These are phyloP conservation scores for Pomatostomus ruficeps DNA, from an alignment of 2,113 vertebrate genomes.

Conservation along the genomic window DNA sequence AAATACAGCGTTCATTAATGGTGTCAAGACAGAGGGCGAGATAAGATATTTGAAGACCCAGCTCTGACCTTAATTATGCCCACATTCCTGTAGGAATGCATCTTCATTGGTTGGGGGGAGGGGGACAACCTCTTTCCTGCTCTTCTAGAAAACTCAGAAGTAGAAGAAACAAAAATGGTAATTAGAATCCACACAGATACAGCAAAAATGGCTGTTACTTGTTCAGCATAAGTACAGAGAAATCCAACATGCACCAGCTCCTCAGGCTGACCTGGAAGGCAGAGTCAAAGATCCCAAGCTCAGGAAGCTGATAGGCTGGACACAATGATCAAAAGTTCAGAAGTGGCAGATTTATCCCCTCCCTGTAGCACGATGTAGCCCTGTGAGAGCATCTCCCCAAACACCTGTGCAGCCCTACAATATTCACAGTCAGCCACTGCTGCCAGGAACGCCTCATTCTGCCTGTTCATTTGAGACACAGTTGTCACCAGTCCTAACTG, in stretches of 20 bases:
- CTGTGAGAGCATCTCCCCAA: not conserved
- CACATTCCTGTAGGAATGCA: not conserved
- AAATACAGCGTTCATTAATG: not conserved
- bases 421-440: not conserved
- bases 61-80: not conserved
- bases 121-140: not conserved
- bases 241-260: not conserved
- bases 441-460: not conserved
- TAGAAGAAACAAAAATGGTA: not conserved
- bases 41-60: not conserved
- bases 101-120: not conserved
- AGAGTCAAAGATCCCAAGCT: not conserved
- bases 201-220: not conserved
- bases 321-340: not conserved
- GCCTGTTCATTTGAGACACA: not conserved
- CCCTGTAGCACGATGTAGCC: not conserved
- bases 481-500: not conserved
- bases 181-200: not conserved
- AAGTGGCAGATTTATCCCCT: not conserved
- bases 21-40: not conserved
- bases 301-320: not conserved
- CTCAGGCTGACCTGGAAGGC: not conserved
- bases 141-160: not conserved
- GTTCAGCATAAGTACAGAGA: not conserved
- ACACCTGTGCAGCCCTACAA: not conserved